Evolutionary conservation across 2,888 invertebrate genomes (phyloP), one percentile per base, ranked within the genome.

Genomic region (Apodemia mormo): DNA sequence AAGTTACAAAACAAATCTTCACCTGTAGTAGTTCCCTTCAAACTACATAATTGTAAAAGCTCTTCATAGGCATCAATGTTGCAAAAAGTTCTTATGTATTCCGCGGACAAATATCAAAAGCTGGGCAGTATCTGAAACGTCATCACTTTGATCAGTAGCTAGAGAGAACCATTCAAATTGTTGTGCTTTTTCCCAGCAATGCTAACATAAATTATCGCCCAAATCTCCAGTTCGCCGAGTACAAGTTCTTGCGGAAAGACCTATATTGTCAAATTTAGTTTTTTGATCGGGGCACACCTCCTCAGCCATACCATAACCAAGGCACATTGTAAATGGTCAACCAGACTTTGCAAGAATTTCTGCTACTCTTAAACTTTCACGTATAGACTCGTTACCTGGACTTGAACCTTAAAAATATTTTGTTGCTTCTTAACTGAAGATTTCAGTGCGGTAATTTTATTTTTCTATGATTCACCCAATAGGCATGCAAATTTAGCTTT

Each of bases 81-180:
- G 22, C 22, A 22, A 22, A 70, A 74, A 74, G 69, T 74, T 73
- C 52, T 74, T 67, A 68, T 73, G 69, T 64, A 72, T 73, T 58
- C 71, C 74, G 66, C 70, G 68, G 65, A 71, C 74, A 69, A 74
- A 69, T 69, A 73, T 69, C 29, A 69, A 64, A 37, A 73, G 65
- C 72, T 72, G 70, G 22, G 73, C 72, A 66, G 71, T 73, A 72
- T 74, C 74, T 52, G 70, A 70, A 37, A 73, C 72, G 69, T 73
- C 77, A 67, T 70, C 75, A 75, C 76, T 78, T 79, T 78, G 76
- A 71, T 78, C 76, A 43, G 66, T 73, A 29, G 74, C 75, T 70
- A 76, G 54, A 72, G 74, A 75, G 73, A 22, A 70, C 61, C 70
- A 70, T 61, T 70, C 67, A 70, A 75, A 69, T 56, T 45, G 30